phyloP scores from a whole-genome alignment of 1,140 invertebrate species.

The Cotesia vestalis region DNA sequence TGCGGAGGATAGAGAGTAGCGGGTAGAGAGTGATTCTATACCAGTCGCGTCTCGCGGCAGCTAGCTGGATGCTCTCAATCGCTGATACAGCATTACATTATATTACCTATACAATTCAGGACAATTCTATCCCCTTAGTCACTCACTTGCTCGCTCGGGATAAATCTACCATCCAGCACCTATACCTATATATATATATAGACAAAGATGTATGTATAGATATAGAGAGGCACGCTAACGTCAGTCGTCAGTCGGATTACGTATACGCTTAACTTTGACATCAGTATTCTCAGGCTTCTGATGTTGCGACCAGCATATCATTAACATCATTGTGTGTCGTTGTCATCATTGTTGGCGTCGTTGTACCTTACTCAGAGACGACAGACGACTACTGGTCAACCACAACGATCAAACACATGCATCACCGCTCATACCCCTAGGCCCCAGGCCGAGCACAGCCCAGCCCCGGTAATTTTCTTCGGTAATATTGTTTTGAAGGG shows the following conservation, averaged over 20 bases:
- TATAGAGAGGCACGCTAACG: too few species aligned
- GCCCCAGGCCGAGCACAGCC: too few species aligned
- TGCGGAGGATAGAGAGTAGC: background rate
- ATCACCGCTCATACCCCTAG: background rate
- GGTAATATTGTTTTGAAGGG: conserved; percentile 23
- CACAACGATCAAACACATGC: conserved; percentile 21
- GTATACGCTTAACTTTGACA: too few species aligned
- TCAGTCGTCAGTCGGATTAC: too few species aligned
- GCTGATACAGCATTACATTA: conserved; percentile 19
- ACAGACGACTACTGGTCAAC: background rate
- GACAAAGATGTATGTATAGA: too few species aligned
- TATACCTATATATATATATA: too few species aligned
- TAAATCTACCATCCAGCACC: too few species aligned
- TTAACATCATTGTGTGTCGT: too few species aligned
- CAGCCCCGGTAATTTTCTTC: conserved; percentile 17
- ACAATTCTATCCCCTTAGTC: background rate
- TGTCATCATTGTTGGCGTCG: background rate
- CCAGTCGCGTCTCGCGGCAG: background rate
- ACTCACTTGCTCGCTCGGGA: too few species aligned
- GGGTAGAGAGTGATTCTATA: background rate
- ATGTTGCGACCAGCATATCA: too few species aligned
- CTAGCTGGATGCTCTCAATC: conserved; percentile 3
- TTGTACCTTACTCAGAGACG: background rate
- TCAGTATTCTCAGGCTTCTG: too few species aligned
- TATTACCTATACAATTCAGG: conserved; percentile 6